Evolutionary conservation across 2,797 vertebrate species (phyloP).

Genomic region (Sebastes variabilis): DNA sequence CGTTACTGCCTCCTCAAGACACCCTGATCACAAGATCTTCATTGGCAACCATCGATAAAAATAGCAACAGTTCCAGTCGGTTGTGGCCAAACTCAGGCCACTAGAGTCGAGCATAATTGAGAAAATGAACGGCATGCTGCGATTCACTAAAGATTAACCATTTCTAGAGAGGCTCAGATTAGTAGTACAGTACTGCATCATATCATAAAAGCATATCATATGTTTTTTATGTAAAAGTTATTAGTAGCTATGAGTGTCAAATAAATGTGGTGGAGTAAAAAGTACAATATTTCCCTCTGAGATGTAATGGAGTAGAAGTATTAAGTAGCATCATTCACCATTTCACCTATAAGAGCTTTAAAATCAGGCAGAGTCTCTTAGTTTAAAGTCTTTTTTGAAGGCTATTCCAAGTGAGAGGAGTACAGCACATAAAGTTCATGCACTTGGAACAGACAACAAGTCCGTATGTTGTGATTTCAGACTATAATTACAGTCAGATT

Average conservation of each 20-base stretch:
- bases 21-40: constrained; percentile 21
- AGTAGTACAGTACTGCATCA: too few relatives aligned
- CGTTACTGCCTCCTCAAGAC: neutral
- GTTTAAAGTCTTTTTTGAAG: too few relatives aligned
- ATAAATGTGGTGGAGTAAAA: too few relatives aligned
- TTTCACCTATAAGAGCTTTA: neutral
- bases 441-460: neutral
- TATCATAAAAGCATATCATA: too few relatives aligned
- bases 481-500: neutral
- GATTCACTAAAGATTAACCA: constrained; percentile 5
- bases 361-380: neutral
- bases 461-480: neutral
- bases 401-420: too few relatives aligned
- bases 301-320: too few relatives aligned
- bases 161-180: neutral
- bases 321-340: neutral
- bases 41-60: constrained; percentile 24
- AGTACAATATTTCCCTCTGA: too few relatives aligned
- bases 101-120: neutral
- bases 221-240: too few relatives aligned
- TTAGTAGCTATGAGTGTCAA: too few relatives aligned
- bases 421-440: neutral
- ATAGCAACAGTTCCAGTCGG: constrained; percentile 21
- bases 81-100: constrained; percentile 14
- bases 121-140: constrained; percentile 35